Base-by-base conservation (phyloP, 2,113 vertebrate genomes). In the Butastur rufipennis region DNA sequence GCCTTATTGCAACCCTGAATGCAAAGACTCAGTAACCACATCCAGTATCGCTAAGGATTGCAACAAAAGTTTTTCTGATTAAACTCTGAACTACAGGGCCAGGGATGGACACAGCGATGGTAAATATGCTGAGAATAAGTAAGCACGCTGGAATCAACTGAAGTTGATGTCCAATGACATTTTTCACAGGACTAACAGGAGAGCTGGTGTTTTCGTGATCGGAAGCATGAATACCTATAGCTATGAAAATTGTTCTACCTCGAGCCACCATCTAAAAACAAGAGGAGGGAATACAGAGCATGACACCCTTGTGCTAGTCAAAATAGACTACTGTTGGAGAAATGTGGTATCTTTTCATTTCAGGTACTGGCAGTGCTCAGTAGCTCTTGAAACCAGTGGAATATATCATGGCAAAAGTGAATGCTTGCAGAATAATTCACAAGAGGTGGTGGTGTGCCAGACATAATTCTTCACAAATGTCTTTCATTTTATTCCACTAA, bases 371-470 rank as follows among this genome's bases (percentile, higher is more conserved):
- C 47, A 59, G 40, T 40, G 53, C 62, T 75, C 56, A 47, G 29
- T 15, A 80, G 61, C 52, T 90, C 40, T 66, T 90, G 75, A 90
- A 95, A 91, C 34, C 47, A 48, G 25, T 78, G 58, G 67, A 83
- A 86, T 74, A 15, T 32, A 70, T 70, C 25, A 66, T 13, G 42
- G 55, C 62, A 83, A 86, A 77, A 86, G 50, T 23, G 55, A 86
- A 73, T 16, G 34, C 79, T 59, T 63, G 27, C 62, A 56, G 52
- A 36, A 16, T 52, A 67, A 75, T 36, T 92, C 86, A 27, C 70
- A 77, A 75, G 90, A 79, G 31, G 52, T 56, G 27, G 25, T 90
- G 42, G 48, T 52, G 34, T 92, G 58, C 58, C 82, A 90, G 79
- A n/a, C 25, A 29, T 40, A 80, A 50, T 87, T 88, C 58, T 85